phyloP scores from a whole-genome alignment of 2,888 invertebrate genomes.

The Sisyra nigra region DNA sequence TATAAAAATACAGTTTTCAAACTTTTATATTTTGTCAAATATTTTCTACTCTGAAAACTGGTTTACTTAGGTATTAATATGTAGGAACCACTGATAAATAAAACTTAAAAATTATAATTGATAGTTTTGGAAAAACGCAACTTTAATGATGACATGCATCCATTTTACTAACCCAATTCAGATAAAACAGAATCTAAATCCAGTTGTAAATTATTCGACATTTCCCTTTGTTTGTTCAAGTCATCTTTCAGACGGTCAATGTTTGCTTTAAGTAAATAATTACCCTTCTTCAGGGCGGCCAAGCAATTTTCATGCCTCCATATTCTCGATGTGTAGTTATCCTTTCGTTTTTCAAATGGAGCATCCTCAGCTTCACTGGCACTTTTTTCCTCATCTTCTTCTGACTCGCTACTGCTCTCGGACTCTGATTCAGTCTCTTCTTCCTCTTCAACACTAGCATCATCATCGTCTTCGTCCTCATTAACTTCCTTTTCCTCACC shows the following conservation, averaged over 20 bases:
- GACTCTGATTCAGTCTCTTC: conserved; percentile 51
- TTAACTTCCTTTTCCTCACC: conserved; percentile 34
- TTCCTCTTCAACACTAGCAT: conserved; percentile 31
- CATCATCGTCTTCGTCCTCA: conserved; percentile 38
- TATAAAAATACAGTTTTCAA: too few species aligned
- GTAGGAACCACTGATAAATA: too few species aligned
- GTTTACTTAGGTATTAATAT: too few species aligned
- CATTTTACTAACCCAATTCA: conserved; percentile 51
- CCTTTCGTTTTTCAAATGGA: conserved; percentile 46
- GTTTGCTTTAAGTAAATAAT: conserved; percentile 72
- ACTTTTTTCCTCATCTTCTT: conserved; percentile 47
- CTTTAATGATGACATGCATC: too few species aligned
- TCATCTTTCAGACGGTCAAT: conserved; percentile 78
- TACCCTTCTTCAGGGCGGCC: conserved; percentile 72
- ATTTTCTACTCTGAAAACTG: too few species aligned
- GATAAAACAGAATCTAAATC: conserved; percentile 76
- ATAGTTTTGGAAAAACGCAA: not conserved
- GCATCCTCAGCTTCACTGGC: conserved; percentile 41
- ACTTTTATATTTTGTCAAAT: too few species aligned
- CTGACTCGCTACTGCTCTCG: conserved; percentile 47
- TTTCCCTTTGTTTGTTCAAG: conserved; percentile 65
- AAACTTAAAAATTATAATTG: too few species aligned
- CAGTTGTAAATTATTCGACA: conserved; percentile 58
- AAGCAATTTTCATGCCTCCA: conserved; percentile 67
- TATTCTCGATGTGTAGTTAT: conserved; percentile 42